Evolutionary conservation across 1,140 invertebrate species (phyloP).

Genomic region (Zaprionus inermis): DNA sequence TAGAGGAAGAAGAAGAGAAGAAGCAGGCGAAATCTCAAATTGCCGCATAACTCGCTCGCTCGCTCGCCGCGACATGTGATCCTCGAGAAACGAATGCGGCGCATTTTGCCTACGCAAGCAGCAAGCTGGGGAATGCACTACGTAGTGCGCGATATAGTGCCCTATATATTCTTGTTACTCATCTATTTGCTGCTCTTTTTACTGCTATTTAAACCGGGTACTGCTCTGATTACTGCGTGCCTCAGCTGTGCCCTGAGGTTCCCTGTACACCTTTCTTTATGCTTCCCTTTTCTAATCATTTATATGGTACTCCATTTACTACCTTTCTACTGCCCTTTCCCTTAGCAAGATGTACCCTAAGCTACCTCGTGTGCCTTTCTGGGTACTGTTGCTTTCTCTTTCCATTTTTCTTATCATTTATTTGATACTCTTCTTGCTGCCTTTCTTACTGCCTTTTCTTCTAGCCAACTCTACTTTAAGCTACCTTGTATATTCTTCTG

Average conservation of each 20-base stretch:
- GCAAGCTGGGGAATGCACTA: background rate
- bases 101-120: conserved; percentile 4
- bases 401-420: background rate
- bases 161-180: background rate
- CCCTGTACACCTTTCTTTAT: too few species aligned
- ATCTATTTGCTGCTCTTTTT: background rate
- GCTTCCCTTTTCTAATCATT: too few species aligned
- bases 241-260: too few species aligned
- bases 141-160: background rate
- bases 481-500: background rate
- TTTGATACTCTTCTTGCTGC: background rate
- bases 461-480: background rate
- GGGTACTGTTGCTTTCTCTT: too few species aligned
- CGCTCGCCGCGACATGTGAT: conserved; percentile 6
- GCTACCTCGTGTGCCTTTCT: too few species aligned
- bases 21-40: conserved; percentile 15
- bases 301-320: too few species aligned
- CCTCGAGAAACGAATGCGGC: background rate
- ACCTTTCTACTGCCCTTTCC: too few species aligned
- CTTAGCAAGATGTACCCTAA: too few species aligned
- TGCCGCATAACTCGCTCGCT: conserved; percentile 12
- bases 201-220: background rate
- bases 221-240: background rate
- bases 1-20: background rate
- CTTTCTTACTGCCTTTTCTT: background rate